Conservation (phyloP, 2,888 invertebrate genomes). For the Scrobipalpa costella region DNA sequence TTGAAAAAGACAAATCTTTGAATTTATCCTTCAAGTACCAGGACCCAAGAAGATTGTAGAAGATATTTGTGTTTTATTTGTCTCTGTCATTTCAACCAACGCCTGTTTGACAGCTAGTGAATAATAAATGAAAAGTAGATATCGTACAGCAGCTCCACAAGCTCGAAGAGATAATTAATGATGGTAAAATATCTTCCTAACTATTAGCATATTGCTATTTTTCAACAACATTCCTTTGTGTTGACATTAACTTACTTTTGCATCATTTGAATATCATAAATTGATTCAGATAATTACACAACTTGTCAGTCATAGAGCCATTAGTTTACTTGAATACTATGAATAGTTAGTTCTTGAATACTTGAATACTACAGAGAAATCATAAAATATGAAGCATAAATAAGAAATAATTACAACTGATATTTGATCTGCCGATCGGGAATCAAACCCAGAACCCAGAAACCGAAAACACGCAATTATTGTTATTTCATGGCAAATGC, state of each 20-base stretch:
- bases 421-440: too few species aligned
- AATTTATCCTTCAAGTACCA: neutral
- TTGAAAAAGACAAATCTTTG: too few species aligned
- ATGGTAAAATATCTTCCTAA: slow-evolving; percentile 24
- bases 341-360: too few species aligned
- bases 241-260: slow-evolving; percentile 12
- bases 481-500: too few species aligned
- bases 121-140: slow-evolving; percentile 7
- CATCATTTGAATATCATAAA: slow-evolving; percentile 15
- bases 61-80: neutral
- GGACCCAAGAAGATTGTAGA: neutral
- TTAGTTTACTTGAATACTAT: too few species aligned
- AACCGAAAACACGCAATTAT: too few species aligned
- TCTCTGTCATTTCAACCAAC: neutral
- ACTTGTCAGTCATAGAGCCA: neutral
- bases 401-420: too few species aligned
- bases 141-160: neutral
- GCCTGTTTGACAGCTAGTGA: slow-evolving; percentile 14
- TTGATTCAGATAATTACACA: slow-evolving; percentile 6
- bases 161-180: slow-evolving; percentile 21
- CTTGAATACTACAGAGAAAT: too few species aligned
- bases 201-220: slow-evolving; percentile 21
- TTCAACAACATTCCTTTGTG: slow-evolving; percentile 23
- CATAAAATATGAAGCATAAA: too few species aligned
- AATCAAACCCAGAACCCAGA: too few species aligned